phyloP scores from a whole-genome alignment of 2,113 vertebrate species.

The Narcine bancroftii region DNA sequence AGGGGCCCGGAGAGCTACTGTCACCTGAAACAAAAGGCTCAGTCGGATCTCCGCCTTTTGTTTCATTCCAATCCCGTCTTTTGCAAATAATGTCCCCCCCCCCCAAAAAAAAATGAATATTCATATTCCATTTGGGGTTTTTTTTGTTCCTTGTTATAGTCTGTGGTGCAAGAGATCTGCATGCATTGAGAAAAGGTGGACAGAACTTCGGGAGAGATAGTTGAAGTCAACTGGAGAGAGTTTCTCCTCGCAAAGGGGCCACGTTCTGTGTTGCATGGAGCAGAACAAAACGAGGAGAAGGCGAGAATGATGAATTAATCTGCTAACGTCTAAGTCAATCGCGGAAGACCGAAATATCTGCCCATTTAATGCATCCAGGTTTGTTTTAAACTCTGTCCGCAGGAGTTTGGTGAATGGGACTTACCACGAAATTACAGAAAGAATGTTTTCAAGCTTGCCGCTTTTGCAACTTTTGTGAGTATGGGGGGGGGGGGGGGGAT shows the following conservation, averaged over 20 bases:
- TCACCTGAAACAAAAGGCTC: too few relatives aligned
- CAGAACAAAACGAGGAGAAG: background rate
- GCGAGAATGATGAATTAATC: background rate
- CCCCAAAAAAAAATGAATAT: too few relatives aligned
- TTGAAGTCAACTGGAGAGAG: background rate
- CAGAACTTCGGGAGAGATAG: background rate
- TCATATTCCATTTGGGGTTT: too few relatives aligned
- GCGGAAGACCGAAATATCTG: background rate
- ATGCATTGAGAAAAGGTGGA: background rate
- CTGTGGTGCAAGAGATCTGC: background rate
- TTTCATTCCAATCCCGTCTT: background rate
- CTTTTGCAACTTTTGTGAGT: constrained; percentile 91
- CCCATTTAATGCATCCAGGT: background rate
- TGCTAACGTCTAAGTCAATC: background rate
- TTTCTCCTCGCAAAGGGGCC: background rate
- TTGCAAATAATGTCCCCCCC: background rate
- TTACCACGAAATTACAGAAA: constrained; percentile 86
- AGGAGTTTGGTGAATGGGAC: constrained; percentile 95
- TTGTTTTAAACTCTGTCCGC: constrained; percentile 38
- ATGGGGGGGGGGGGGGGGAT: too few relatives aligned
- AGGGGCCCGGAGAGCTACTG: background rate
- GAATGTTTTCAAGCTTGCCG: constrained; percentile 87
- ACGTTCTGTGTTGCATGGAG: too few relatives aligned
- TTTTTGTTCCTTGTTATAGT: background rate
- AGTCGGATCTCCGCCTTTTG: background rate